Percentiles rank a stretch among this genome's conserved stretches.
Conservation (phyloP, 2,797 vertebrate genomes). For the Emys orbicularis region DNA sequence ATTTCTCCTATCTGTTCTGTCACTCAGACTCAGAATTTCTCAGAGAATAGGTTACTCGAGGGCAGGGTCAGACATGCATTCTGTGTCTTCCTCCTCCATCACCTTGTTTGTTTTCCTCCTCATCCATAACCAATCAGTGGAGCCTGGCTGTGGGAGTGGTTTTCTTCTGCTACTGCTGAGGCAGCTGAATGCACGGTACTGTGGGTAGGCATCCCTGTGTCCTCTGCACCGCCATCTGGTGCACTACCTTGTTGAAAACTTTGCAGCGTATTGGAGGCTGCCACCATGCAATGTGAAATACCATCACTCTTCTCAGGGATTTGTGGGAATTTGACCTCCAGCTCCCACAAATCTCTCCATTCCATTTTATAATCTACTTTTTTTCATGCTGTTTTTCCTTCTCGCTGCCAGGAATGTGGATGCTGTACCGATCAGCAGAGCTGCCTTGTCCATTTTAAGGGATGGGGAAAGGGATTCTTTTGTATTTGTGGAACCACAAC, state of each 20-base stretch:
- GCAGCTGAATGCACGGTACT: not conserved
- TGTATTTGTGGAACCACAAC: not conserved
- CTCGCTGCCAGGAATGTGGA: not conserved
- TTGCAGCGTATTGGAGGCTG: not conserved
- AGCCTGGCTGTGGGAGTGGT: not conserved
- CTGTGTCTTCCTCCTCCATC: not conserved
- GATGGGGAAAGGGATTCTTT: not conserved
- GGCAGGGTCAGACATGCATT: not conserved
- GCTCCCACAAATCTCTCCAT: not conserved
- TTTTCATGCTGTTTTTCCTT: not conserved
- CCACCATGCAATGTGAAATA: not conserved
- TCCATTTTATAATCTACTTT: not conserved
- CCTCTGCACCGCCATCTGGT: not conserved
- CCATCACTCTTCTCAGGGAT: not conserved
- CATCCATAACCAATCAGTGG: not conserved
- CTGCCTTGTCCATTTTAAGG: not conserved
- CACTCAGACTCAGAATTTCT: not conserved
- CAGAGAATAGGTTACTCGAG: not conserved
- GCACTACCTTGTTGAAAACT: not conserved
- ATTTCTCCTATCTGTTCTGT: not conserved
- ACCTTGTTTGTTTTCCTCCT: not conserved
- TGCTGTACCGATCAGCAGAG: not conserved
- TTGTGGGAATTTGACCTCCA: not conserved
- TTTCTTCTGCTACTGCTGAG: not conserved
- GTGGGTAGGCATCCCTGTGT: not conserved